Evolutionary conservation across 2,113 vertebrate genomes (phyloP).

Genomic region (Chrysemys picta): DNA sequence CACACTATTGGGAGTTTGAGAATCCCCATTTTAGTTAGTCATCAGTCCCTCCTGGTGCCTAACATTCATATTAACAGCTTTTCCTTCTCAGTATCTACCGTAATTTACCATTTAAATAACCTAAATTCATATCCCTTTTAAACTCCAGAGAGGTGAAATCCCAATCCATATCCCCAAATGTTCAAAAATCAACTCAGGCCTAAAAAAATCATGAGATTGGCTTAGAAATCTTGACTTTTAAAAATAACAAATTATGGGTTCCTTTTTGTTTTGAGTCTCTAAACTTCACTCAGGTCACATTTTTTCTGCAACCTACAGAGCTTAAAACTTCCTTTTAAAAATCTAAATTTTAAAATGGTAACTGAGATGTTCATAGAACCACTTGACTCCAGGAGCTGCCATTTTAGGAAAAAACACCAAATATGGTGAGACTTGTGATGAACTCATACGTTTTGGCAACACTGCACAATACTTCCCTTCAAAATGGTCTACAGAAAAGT

Average conservation of each 20-base stretch:
- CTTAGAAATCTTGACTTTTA: background rate
- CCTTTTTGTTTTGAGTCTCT: background rate
- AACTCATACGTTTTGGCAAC: background rate
- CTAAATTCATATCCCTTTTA: background rate
- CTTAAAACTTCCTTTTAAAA: background rate
- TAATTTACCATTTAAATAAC: background rate
- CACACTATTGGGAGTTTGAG: too few species aligned
- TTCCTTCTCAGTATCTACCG: background rate
- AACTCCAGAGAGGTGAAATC: background rate
- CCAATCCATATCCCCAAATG: background rate
- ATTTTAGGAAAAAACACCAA: background rate
- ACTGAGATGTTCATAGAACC: background rate
- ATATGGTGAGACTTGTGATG: background rate
- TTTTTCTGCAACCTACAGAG: background rate
- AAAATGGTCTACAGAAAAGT: background rate
- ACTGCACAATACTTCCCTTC: background rate
- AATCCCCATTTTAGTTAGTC: background rate
- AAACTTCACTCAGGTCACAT: background rate
- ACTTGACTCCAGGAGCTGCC: background rate
- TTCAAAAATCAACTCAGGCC: background rate
- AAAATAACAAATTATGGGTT: background rate
- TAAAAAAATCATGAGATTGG: background rate
- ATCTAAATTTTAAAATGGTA: background rate
- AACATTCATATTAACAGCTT: background rate
- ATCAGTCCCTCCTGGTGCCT: background rate